phyloP scores from a whole-genome alignment of 2,888 invertebrate genomes.

The Campaea margaritaria region DNA sequence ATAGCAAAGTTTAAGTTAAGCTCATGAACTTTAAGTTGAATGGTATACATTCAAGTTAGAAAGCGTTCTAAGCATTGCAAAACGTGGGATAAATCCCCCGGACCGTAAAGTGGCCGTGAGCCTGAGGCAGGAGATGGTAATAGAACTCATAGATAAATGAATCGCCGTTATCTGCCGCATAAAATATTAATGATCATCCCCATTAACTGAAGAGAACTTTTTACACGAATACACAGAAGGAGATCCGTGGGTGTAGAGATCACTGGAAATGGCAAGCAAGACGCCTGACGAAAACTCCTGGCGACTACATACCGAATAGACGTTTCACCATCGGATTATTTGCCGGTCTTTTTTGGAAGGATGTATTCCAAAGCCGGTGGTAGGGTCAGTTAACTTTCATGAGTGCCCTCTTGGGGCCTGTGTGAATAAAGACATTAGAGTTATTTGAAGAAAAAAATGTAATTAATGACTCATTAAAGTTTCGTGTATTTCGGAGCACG shows the following conservation, averaged over 20 bases:
- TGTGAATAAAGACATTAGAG: too few species aligned
- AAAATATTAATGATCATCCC: constrained; percentile 69
- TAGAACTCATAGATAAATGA: constrained; percentile 46
- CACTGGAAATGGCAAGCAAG: constrained; percentile 22
- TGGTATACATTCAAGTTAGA: not conserved
- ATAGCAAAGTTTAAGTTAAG: not conserved
- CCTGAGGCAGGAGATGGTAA: constrained; percentile 25
- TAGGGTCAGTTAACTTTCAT: too few species aligned
- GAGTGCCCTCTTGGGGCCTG: too few species aligned
- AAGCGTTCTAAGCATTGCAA: constrained; percentile 7
- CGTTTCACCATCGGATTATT: too few species aligned
- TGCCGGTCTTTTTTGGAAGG: too few species aligned
- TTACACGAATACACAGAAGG: constrained; percentile 47
- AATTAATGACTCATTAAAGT: too few species aligned
- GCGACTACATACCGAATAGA: too few species aligned
- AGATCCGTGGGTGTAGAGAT: constrained; percentile 19
- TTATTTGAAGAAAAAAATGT: too few species aligned
- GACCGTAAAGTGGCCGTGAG: constrained; percentile 12
- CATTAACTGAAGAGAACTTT: constrained; percentile 62
- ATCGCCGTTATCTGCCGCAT: constrained; percentile 56
- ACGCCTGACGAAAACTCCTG: too few species aligned
- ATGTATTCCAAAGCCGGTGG: too few species aligned
- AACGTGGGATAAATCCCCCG: constrained; percentile 4
- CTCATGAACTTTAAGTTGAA: not conserved
- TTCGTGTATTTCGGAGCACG: too few species aligned